Evolutionary conservation across 1,140 invertebrate genomes (phyloP), one percentile per base, ranked within the genome.

Genomic region (Leptopilina boulardi): DNA sequence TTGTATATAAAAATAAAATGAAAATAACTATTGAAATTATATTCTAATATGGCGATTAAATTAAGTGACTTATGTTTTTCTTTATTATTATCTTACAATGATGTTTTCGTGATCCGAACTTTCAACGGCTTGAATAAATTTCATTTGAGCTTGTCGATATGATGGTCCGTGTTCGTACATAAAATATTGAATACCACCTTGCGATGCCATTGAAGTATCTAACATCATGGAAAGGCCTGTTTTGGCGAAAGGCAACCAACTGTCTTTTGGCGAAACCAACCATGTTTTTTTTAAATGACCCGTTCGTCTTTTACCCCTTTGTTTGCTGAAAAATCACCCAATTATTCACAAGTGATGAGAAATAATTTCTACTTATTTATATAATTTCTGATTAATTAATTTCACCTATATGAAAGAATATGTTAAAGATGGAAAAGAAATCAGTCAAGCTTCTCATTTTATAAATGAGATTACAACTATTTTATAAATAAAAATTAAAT

Each of bases 71-170:
- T n/a, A 78, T 15, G 26, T 15, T 73, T 72, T 51, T 9, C 30
- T 74, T 72, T 56, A 9, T 38, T n/a, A 47, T 51, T 66, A 6
- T 91, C 91, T 91, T 87, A 96, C 95, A 73, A 96, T 92, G 81
- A 97, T 94, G 87, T 95, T 95, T 82, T 97, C 95, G 2, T 96
- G 95, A 89, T 97, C 94, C 21, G 95, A 92, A 82, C 94, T 95
- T 87, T 97, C 95, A 18, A 97, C 94, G 71, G 96, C 96, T 79
- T 94, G 90, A 30, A 96, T 91, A 87, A 97, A 98, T 85, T 92
- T 91, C 71, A 93, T 92, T 85, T 97, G 95, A 26, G 96, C 89
- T 83, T 94, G 91, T 86, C 95, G 95, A 88, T 98, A 98, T 18
- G 94, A 92, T 30, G 92, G 87, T 87, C 92, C 96, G 83, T 98